Base-by-base conservation (phyloP, 2,888 invertebrate genomes). In the Camptogramma bilineatum region DNA sequence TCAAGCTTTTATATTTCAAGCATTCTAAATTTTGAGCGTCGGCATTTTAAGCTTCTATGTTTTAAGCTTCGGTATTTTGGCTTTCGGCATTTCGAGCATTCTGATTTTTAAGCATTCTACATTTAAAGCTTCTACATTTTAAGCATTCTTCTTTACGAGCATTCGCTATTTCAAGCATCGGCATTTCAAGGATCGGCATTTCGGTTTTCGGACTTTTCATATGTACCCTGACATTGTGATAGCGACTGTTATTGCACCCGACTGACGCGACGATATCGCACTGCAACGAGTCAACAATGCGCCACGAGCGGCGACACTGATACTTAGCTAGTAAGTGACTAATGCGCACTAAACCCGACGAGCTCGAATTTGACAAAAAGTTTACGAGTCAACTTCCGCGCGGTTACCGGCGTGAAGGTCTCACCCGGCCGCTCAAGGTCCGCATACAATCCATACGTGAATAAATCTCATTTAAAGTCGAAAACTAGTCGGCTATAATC, bases 331-430 rank as follows among this genome's bases (percentile, higher is more conserved):
- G 83, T 89, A 90, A 82, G 83, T 89, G 90, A 90, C 89, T 91
- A 91, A 91, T 87, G 91, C 89, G 88, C 86, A 83, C 82, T 87
- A 85, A 90, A 88, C 83, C 84, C 86, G 84, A 86, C 90, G 81
- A 90, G 89, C 85, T 85, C 87, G 82, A 89, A 87, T 88, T 90
- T 89, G 86, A 88, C 90, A 91, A 92, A 93, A 85, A 88, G 90
- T 86, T 80, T 85, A 85, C 84, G 85, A 85, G 88, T 80, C 90
- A 83, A 91, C 91, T 93, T 93, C 92, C 92, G 92, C 92, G 91
- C 92, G 86, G 92, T 92, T 91, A 93, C 92, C 81, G 85, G 84
- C 90, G 89, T 87, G 91, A 92, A 92, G 92, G 92, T 91, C 92
- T 91, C 87, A 83, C 86, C 85, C 82, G 83, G 81, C 84, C 81